A percentile compares a stretch with the other conserved stretches of the same genome.
Evolutionary conservation across 1,140 invertebrate genomes (phyloP).

Genomic region (Drosophila yakuba): DNA sequence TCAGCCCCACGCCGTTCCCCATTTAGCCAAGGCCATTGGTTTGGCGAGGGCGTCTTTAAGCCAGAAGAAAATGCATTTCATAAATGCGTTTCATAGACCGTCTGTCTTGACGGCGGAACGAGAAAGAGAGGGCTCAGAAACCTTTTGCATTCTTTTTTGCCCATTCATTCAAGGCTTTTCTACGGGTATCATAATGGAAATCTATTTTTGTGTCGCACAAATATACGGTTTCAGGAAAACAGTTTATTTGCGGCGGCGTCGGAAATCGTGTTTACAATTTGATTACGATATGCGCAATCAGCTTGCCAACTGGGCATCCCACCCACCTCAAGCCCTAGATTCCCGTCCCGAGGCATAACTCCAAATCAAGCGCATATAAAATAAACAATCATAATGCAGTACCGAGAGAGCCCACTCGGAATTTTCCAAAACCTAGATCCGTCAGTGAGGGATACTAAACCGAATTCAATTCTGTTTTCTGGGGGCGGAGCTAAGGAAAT

Average conservation of each 20-base stretch:
- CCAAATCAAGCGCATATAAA: constrained; percentile 64
- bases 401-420: constrained; percentile 33
- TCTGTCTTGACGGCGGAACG: neutral
- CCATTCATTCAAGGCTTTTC: constrained; percentile 1
- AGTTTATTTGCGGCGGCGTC: constrained; percentile 9
- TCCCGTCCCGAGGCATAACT: constrained; percentile 51
- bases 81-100: constrained; percentile 14
- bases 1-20: constrained; percentile 11
- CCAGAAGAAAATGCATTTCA: constrained; percentile 29
- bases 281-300: constrained; percentile 29
- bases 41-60: constrained; percentile 9
- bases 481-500: constrained; percentile 64
- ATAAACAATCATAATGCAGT: constrained; percentile 51
- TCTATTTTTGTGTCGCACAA: constrained; percentile 13
- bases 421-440: constrained; percentile 18
- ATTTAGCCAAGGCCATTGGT: constrained; percentile 18
- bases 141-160: constrained; percentile 9
- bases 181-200: constrained; percentile 17
- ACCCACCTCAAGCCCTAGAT: constrained; percentile 9
- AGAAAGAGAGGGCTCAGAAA: constrained; percentile 4
- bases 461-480: constrained; percentile 15
- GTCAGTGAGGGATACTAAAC: constrained; percentile 4
- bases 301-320: neutral
- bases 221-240: neutral
- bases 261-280: constrained; percentile 13